These are phyloP conservation scores for Scylla paramamosain DNA, from an alignment of 1,140 invertebrate genomes.

Conservation along the genomic window DNA sequence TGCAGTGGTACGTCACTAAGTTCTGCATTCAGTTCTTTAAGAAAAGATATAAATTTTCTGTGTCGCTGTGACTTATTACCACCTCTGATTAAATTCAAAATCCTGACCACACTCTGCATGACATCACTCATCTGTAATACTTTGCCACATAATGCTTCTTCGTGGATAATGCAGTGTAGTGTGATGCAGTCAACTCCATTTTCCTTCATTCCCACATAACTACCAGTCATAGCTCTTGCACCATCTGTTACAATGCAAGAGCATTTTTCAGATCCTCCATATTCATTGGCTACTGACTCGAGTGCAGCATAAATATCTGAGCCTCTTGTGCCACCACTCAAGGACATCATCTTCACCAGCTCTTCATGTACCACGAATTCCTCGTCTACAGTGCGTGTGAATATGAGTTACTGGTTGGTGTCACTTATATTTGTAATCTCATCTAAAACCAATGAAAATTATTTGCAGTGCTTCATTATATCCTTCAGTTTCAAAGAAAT, in stretches of 20 bases:
- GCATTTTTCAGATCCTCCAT: not conserved
- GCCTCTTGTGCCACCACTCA: constrained; percentile 24
- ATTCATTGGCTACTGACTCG: constrained; percentile 25
- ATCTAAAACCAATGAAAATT: constrained; percentile 6
- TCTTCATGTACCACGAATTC: constrained; percentile 15
- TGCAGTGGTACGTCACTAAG: constrained; percentile 42
- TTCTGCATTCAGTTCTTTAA: constrained; percentile 43
- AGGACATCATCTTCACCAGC: not conserved
- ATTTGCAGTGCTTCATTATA: constrained; percentile 43
- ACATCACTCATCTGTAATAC: constrained; percentile 12
- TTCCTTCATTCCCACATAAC: not conserved
- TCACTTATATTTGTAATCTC: constrained; percentile 25
- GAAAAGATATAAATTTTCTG: constrained; percentile 19
- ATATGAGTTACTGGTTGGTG: constrained; percentile 21
- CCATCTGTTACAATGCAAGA: not conserved
- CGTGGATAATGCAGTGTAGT: not conserved
- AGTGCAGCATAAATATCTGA: constrained; percentile 29
- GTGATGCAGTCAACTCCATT: not conserved
- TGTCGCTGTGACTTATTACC: constrained; percentile 15
- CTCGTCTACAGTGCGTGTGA: constrained; percentile 18
- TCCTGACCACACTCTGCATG: not conserved
- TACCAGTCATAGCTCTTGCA: not conserved
- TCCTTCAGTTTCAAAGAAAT: constrained; percentile 40
- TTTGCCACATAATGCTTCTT: constrained; percentile 16
- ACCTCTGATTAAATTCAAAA: not conserved